Evolutionary conservation across 2,888 invertebrate genomes (phyloP).

Genomic region (Plagiodera versicolora): DNA sequence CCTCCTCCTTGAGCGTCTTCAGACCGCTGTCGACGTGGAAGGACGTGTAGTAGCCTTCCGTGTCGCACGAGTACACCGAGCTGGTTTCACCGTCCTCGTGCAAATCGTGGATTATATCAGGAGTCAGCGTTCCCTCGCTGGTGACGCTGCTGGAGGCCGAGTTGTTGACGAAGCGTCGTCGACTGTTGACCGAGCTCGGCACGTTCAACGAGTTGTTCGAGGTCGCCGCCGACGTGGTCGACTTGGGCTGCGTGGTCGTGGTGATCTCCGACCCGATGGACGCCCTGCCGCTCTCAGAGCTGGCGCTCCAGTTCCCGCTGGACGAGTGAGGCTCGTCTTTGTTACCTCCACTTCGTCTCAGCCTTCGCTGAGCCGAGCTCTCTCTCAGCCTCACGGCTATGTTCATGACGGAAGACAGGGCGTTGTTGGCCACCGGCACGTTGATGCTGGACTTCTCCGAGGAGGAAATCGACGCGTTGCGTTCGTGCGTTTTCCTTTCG

Average conservation of each 20-base stretch:
- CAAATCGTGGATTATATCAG: constrained; percentile 78
- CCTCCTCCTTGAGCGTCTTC: constrained; percentile 79
- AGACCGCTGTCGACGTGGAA: constrained; percentile 96
- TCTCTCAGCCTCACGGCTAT: constrained; percentile 75
- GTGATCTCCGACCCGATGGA: constrained; percentile 85
- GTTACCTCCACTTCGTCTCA: constrained; percentile 65
- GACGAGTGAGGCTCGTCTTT: constrained; percentile 87
- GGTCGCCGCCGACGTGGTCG: constrained; percentile 68
- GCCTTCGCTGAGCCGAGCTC: constrained; percentile 70
- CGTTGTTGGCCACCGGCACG: too few species aligned
- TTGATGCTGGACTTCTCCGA: constrained; percentile 72
- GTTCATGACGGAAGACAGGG: constrained; percentile 61
- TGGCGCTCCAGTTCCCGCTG: constrained; percentile 94
- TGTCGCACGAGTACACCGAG: constrained; percentile 93
- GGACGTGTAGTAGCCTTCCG: constrained; percentile 96
- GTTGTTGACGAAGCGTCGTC: constrained; percentile 66
- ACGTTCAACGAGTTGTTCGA: constrained; percentile 71
- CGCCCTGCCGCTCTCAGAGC: constrained; percentile 84
- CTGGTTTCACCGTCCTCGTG: constrained; percentile 85
- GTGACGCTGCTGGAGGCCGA: constrained; percentile 83
- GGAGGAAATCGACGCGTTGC: constrained; percentile 73
- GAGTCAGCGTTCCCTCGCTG: constrained; percentile 82
- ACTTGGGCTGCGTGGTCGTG: constrained; percentile 69
- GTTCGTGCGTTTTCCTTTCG: too few species aligned
- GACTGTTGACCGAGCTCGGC: constrained; percentile 71